Percentiles rank a stretch among this genome's conserved stretches.
Evolutionary conservation across 1,140 invertebrate genomes (phyloP).

Genomic region (Listronotus oregonensis): DNA sequence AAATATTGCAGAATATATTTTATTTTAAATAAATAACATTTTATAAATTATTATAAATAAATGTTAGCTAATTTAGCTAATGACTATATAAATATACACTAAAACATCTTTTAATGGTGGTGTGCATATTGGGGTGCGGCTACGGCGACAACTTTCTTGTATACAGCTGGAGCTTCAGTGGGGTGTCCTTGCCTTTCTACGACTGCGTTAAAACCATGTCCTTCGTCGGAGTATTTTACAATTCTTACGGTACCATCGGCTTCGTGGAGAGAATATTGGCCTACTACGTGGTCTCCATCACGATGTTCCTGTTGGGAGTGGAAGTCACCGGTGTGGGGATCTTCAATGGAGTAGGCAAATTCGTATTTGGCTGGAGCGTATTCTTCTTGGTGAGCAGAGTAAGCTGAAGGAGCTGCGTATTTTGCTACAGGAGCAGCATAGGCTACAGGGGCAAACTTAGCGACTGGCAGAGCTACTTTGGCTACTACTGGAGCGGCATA

Average conservation of each 20-base stretch:
- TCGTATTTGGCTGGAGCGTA: too few species aligned
- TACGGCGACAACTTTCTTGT: constrained; percentile 12
- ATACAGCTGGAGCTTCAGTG: constrained; percentile 16
- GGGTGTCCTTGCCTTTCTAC: too few species aligned
- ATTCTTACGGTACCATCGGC: too few species aligned
- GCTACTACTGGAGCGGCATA: constrained; percentile 21
- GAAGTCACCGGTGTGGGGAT: too few species aligned
- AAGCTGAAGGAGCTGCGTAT: constrained; percentile 1
- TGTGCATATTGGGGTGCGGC: constrained; percentile 16
- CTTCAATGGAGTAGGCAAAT: too few species aligned
- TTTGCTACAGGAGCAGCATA: constrained; percentile 18
- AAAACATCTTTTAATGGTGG: neutral
- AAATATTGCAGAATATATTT: neutral
- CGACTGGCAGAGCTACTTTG: constrained; percentile 35
- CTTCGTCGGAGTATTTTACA: too few species aligned
- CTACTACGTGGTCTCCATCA: too few species aligned
- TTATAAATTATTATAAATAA: too few species aligned
- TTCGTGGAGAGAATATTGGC: too few species aligned
- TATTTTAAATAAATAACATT: neutral
- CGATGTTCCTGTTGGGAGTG: too few species aligned
- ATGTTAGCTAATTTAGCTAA: constrained; percentile 3
- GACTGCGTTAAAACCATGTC: too few species aligned
- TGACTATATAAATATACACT: neutral
- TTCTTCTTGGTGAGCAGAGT: too few species aligned
- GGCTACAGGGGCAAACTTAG: constrained; percentile 30